A percentile compares a stretch with the other conserved stretches of the same genome.
These are phyloP conservation scores for Pseudomyrmex sp. DNA, from an alignment of 1,140 invertebrate species.

Conservation along the genomic window DNA sequence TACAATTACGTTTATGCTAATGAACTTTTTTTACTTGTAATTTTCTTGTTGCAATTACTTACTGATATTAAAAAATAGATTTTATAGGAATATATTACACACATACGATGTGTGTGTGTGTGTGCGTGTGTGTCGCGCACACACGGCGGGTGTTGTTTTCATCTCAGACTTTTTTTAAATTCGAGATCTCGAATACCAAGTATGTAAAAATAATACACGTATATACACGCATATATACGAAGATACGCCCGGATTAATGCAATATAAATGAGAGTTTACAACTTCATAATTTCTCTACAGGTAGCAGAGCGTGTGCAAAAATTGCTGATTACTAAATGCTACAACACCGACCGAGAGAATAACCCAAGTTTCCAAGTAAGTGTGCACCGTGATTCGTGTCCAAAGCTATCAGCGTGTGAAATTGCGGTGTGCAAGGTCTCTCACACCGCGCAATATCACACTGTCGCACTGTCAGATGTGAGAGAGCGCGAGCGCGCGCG, in stretches of 20 bases:
- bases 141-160: no score
- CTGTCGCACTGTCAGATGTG: background rate
- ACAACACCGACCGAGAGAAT: constrained; percentile 62
- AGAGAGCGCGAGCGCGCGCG: background rate
- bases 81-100: background rate
- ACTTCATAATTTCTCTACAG: constrained; percentile 50
- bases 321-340: constrained; percentile 44
- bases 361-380: constrained; percentile 60
- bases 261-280: constrained; percentile 44
- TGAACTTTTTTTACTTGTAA: no score
- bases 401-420: constrained; percentile 54
- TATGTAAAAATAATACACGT: background rate
- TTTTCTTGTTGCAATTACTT: no score
- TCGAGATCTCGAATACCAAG: background rate
- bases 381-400: constrained; percentile 9
- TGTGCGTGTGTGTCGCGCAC: background rate
- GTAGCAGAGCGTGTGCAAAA: constrained; percentile 24
- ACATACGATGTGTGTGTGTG: background rate
- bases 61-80: no score
- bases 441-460: background rate
- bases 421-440: constrained; percentile 54
- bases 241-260: background rate
- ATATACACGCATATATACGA: no score
- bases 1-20: no score
- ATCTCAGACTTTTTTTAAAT: background rate